Evolutionary conservation across 2,113 vertebrate genomes (phyloP), one percentile per base, ranked within the genome.

Genomic region (Plotosus lineatus): DNA sequence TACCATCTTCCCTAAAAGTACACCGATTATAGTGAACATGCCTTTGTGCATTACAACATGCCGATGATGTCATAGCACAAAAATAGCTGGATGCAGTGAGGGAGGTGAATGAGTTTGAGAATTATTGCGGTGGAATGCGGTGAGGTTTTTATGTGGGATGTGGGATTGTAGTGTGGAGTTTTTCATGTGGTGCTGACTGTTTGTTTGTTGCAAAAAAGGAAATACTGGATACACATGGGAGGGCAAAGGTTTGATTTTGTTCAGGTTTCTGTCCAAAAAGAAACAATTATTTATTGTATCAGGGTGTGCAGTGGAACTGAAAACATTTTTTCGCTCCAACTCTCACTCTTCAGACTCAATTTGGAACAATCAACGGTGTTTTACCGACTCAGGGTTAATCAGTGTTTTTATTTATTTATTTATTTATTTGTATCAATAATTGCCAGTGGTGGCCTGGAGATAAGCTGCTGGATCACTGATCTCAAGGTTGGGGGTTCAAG

Each of bases 21-120:
- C 85, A 85, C 78, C 85, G 81, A 91, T 88, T 87, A 91, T 88
- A 87, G 86, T 82, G 79, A 88, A 91, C 90, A 92, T 92, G 82
- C 90, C 89, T 90, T 77, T 88, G 50, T 84, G 85, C 86, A 87
- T 91, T 89, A 88, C 90, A 89, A 91, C 74, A 81, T 84, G 55
- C 73, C 68, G 6, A 85, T 87, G 88, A 87, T 88, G 89, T 92
- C 87, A 92, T 85, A 65, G 82, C 53, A 83, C 87, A 89, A 89
- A 92, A 91, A 91, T 77, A 53, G 53, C 53, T 91, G 92, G 91
- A 90, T 86, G 48, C 82, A 82, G 85, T 81, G 86, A 91, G 91
- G 88, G 90, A 69, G 87, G 85, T 82, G 88, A 85, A 83, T 86
- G 68, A 65, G 74, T 74, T 83, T 84, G 68, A 33, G 79, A 42